Evolutionary conservation across 2,113 vertebrate genomes (phyloP).

Genomic region (Xiphias gladius): DNA sequence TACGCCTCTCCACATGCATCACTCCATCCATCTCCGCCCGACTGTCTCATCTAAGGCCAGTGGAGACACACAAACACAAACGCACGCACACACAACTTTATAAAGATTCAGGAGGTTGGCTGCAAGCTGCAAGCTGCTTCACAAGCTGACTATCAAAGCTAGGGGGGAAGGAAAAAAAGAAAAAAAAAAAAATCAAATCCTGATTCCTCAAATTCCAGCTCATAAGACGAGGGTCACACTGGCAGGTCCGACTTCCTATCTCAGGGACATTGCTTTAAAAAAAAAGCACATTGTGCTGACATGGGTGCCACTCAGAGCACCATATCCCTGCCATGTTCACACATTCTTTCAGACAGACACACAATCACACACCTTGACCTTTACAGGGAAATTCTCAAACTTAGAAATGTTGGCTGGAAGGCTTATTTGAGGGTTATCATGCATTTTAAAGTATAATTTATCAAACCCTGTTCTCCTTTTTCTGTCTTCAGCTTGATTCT

Average conservation of each 20-base stretch:
- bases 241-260: conserved; percentile 53
- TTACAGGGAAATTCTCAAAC: conserved; percentile 41
- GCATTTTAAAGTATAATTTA: not conserved
- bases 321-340: conserved; percentile 41
- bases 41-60: conserved; percentile 60
- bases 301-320: conserved; percentile 41
- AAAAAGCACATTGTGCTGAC: conserved; percentile 51
- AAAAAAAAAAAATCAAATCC: conserved; percentile 40
- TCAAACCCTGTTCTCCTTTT: not conserved
- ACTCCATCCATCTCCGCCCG: conserved; percentile 58
- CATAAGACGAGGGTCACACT: conserved; percentile 61
- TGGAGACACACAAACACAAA: conserved; percentile 28
- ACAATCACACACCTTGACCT: conserved; percentile 53
- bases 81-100: conserved; percentile 29
- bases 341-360: conserved; percentile 5
- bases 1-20: conserved; percentile 60
- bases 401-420: conserved; percentile 19
- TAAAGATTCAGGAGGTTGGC: conserved; percentile 66
- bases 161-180: not conserved
- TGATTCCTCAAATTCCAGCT: conserved; percentile 46
- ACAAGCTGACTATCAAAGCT: conserved; percentile 65
- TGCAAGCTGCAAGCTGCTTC: conserved; percentile 64
- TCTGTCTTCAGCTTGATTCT: not conserved
- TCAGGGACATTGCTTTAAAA: conserved; percentile 46
- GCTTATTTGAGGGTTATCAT: conserved; percentile 7